Percentiles rank a stretch among this genome's conserved stretches.
Evolutionary conservation across 2,888 invertebrate species (phyloP).

Genomic region (Mycogona germanica): DNA sequence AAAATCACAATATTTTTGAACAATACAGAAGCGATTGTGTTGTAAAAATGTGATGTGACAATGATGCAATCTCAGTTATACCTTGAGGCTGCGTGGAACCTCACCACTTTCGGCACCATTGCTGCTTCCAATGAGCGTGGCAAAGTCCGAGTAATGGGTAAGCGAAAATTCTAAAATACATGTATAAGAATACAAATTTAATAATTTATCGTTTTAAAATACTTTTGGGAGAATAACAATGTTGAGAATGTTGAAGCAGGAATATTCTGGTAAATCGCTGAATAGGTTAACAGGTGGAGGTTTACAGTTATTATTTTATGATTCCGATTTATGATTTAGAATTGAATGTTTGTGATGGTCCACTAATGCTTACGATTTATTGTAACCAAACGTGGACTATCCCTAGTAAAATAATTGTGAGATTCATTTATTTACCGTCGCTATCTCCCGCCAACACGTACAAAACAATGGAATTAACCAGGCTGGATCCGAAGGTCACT

Average conservation of each 20-base stretch:
- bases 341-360: too few relatives aligned
- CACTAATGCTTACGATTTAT: too few relatives aligned
- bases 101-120: slow-evolving; percentile 7
- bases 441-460: background rate
- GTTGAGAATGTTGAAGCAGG: too few relatives aligned
- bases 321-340: background rate
- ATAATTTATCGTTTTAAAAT: too few relatives aligned
- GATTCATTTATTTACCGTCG: background rate
- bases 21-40: background rate
- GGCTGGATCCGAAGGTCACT: slow-evolving; percentile 3
- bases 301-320: background rate
- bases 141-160: slow-evolving; percentile 6
- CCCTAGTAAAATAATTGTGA: background rate
- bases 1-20: background rate
- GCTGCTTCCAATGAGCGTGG: background rate
- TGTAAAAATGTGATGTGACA: background rate
- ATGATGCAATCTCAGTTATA: background rate
- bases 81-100: slow-evolving; percentile 2
- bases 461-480: background rate
- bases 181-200: too few relatives aligned
- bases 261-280: too few relatives aligned
- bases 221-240: too few relatives aligned
- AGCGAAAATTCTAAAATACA: slow-evolving; percentile 1
- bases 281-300: too few relatives aligned
- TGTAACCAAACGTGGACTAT: too few relatives aligned